A percentile compares a stretch with the other conserved stretches of the same genome.
phyloP scores from a whole-genome alignment of 2,888 invertebrate species.

The Calameuta idolon region DNA sequence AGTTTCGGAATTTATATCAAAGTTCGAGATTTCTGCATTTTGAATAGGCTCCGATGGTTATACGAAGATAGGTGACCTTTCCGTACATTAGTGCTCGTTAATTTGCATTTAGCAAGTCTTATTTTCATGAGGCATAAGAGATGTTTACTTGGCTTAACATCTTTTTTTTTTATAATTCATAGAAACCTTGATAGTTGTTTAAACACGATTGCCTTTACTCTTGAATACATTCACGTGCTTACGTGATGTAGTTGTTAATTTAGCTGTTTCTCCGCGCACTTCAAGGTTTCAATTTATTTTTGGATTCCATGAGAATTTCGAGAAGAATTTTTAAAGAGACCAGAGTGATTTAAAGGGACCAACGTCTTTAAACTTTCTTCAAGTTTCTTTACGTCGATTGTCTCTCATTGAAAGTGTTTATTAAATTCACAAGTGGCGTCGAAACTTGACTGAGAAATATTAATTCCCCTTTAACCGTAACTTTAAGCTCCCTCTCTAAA shows the following conservation, averaged over 20 bases:
- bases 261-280: not conserved
- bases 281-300: not conserved
- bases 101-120: not conserved
- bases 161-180: not conserved
- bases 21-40: not conserved
- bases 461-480: not conserved
- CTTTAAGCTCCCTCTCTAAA: not conserved
- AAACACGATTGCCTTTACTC: not conserved
- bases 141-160: not conserved
- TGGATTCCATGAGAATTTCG: not conserved
- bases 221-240: not conserved
- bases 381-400: not conserved
- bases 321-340: not conserved
- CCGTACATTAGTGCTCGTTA: not conserved
- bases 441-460: not conserved
- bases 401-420: not conserved
- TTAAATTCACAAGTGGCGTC: not conserved
- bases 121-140: not conserved
- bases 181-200: not conserved
- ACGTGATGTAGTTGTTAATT: not conserved
- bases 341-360: not conserved
- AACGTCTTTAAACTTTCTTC: not conserved
- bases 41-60: not conserved
- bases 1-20: not conserved
- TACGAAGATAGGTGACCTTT: not conserved